These are phyloP conservation scores for Drosophila micromelanica DNA, from an alignment of 1,140 invertebrate genomes.

Conservation along the genomic window DNA sequence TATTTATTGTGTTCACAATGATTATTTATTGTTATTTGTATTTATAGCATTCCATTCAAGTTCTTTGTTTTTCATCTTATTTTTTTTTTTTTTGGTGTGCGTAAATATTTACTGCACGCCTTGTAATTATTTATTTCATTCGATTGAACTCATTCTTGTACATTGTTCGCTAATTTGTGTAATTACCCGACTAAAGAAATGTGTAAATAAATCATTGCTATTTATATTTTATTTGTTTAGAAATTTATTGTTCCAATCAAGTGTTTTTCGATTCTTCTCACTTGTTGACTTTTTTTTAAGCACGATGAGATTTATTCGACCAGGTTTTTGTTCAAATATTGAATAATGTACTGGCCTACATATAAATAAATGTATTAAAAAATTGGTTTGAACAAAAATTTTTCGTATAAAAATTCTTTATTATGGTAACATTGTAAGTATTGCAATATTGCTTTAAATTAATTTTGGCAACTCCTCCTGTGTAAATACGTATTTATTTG, in stretches of 20 bases:
- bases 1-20: constrained; percentile 55
- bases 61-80: constrained; percentile 20
- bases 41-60: constrained; percentile 52
- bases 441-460: neutral
- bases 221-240: constrained; percentile 35
- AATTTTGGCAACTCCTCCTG: neutral
- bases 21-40: constrained; percentile 78
- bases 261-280: neutral
- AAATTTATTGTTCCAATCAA: constrained; percentile 21
- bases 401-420: neutral
- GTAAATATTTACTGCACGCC: neutral
- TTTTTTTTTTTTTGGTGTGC: constrained; percentile 8
- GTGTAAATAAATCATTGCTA: constrained; percentile 44
- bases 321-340: no score
- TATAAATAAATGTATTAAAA: no score
- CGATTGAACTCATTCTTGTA: constrained; percentile 3
- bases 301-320: neutral
- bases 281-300: constrained; percentile 5
- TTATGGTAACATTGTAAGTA: no score
- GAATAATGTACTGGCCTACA: no score
- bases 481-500: neutral
- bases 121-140: constrained; percentile 50
- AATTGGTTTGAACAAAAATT: no score
- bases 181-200: constrained; percentile 49
- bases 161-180: constrained; percentile 50